Evolutionary conservation across 2,888 invertebrate species (phyloP), one percentile per base, ranked within the genome.

Genomic region (Xestia c-nigrum): DNA sequence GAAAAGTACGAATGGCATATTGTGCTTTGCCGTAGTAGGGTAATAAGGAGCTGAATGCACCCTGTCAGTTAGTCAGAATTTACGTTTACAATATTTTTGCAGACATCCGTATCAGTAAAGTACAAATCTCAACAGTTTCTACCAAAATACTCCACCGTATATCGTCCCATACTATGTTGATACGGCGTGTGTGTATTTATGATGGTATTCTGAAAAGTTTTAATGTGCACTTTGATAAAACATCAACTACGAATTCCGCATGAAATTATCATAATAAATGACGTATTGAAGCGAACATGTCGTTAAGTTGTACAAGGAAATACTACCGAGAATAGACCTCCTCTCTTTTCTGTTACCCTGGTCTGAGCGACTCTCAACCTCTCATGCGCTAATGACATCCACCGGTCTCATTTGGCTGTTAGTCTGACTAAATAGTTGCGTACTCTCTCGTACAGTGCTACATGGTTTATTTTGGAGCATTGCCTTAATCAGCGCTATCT

Each of bases 141-240:
- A 14, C 3, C 50, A 65, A 21, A 83, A 83, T 67, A 6, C 4
- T 0, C 0, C 21, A 47, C 74, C 85, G 83, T 89, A 70, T 89
- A 78, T 89, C 79, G 69, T 12, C 71, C 78, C 50, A 16, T 57
- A 77, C 83, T 82, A 88, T 85, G 89, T 87, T 90, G 89, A 90
- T 90, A 89, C 87, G 81, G 87, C 82, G 84, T 88, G 86, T 89
- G 88, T 91, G 88, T 89, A 90, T 91, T 90, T 86, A 90, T 89
- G 88, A 72, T 71, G 80, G 85, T 86, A 85, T 90, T 89, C 85
- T 77, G 63, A 81, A 87, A 89, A 88, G 88, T 92, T 92, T 91
- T 90, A 92, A 91, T 91, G 90, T 80, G 82, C 79, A 71, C 88
- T 90, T 89, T 90, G 88, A 91, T 90, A 87, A 84, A 89, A 87